phyloP scores from a whole-genome alignment of 2,888 invertebrate genomes.

The Disparrhopalites patrizii region DNA sequence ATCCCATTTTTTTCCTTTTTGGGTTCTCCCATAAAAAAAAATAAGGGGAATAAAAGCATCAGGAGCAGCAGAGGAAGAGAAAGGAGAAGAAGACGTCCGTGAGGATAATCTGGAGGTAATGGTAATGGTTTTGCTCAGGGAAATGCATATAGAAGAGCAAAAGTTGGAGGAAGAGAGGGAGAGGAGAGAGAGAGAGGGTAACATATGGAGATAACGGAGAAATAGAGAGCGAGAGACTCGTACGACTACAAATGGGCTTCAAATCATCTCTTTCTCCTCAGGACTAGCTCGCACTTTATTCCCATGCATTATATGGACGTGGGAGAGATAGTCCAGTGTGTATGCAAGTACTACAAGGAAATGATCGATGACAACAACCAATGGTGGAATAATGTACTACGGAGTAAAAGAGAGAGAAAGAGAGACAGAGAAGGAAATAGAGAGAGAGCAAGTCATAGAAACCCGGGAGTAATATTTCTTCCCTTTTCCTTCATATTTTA shows the following conservation, averaged over 20 bases:
- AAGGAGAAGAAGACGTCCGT: neutral
- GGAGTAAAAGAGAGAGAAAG: neutral
- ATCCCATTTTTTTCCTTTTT: too few relatives aligned
- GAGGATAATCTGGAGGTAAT: neutral
- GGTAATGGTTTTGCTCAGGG: conserved; percentile 11
- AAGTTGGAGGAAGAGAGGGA: neutral
- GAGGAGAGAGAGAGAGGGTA: neutral
- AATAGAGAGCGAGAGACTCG: too few relatives aligned
- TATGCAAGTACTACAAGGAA: neutral
- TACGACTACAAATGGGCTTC: conserved; percentile 3
- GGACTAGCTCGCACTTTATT: too few relatives aligned
- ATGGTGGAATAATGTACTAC: conserved; percentile 3
- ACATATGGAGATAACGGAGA: conserved; percentile 9
- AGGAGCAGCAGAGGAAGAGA: neutral
- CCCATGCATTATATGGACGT: too few relatives aligned
- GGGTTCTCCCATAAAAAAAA: too few relatives aligned
- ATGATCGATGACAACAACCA: conserved; percentile 5
- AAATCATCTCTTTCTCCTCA: conserved; percentile 8
- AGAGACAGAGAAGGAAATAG: conserved; percentile 8
- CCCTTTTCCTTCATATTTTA: conserved; percentile 5
- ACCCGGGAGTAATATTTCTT: conserved; percentile 5
- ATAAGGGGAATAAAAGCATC: neutral
- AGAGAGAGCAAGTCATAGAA: neutral
- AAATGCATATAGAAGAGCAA: too few relatives aligned
- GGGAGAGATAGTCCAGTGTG: too few relatives aligned